A percentile compares a stretch with the other conserved stretches of the same genome.
phyloP scores from a whole-genome alignment of 2,888 invertebrate genomes.

The Dynastes grantii region DNA sequence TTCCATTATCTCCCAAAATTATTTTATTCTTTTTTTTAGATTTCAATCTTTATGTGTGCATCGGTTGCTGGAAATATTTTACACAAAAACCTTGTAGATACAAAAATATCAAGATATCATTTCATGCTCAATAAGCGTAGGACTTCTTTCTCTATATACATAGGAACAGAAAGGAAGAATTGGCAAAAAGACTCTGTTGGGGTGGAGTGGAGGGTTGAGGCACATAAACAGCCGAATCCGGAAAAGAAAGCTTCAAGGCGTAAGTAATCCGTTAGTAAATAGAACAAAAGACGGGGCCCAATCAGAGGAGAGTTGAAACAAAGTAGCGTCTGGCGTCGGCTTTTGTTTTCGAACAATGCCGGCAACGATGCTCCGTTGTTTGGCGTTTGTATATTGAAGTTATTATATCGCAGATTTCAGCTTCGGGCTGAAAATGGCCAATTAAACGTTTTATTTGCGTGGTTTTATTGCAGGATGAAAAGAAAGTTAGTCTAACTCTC shows the following conservation, averaged over 20 bases:
- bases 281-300: slow-evolving; percentile 68
- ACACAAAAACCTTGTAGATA: background rate
- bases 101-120: slow-evolving; percentile 35
- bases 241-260: slow-evolving; percentile 66
- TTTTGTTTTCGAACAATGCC: slow-evolving; percentile 68
- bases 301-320: slow-evolving; percentile 67
- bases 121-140: slow-evolving; percentile 40
- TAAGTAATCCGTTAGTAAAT: slow-evolving; percentile 67
- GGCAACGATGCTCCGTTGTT: slow-evolving; percentile 68
- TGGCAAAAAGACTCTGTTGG: background rate
- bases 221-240: slow-evolving; percentile 51
- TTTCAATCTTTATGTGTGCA: too few relatives aligned
- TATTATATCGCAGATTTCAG: slow-evolving; percentile 66
- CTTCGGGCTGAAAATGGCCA: slow-evolving; percentile 65
- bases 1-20: too few relatives aligned
- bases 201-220: slow-evolving; percentile 15
- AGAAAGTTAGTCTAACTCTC: slow-evolving; percentile 52
- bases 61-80: background rate
- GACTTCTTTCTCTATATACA: slow-evolving; percentile 12
- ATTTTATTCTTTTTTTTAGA: too few relatives aligned
- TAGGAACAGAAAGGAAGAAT: slow-evolving; percentile 12
- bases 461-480: slow-evolving; percentile 58
- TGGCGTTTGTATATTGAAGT: slow-evolving; percentile 68
- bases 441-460: slow-evolving; percentile 67
- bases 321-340: slow-evolving; percentile 68